Evolutionary conservation across 2,888 invertebrate genomes (phyloP).

Genomic region (Hemicrepidius hirtus): DNA sequence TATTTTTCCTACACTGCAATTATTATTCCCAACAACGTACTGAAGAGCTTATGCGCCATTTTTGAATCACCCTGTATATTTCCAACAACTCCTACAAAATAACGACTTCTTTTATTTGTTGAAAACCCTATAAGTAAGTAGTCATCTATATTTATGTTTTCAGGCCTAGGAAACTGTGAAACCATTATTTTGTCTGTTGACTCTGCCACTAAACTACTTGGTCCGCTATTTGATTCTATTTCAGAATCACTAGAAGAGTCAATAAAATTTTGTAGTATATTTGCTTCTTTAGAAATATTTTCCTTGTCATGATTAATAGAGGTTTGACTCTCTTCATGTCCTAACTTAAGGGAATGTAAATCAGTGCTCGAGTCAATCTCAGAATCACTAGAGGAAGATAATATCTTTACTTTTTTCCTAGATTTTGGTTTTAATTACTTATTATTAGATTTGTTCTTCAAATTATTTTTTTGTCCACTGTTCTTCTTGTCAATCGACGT

Average conservation of each 20-base stretch:
- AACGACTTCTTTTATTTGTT: too few relatives aligned
- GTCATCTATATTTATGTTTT: neutral
- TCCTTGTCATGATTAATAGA: constrained; percentile 1
- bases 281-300: constrained; percentile 9
- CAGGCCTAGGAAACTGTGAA: constrained; percentile 9
- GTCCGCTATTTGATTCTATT: constrained; percentile 6
- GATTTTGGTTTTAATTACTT: neutral
- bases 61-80: too few relatives aligned
- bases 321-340: constrained; percentile 4
- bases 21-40: too few relatives aligned
- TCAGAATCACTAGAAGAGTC: constrained; percentile 12
- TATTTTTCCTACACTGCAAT: too few relatives aligned
- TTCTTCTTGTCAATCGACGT: constrained; percentile 3
- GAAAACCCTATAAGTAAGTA: too few relatives aligned
- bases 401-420: neutral
- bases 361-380: constrained; percentile 8
- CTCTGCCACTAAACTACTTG: constrained; percentile 10
- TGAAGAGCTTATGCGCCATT: too few relatives aligned
- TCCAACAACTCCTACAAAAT: too few relatives aligned
- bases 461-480: constrained; percentile 2
- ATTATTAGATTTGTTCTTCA: constrained; percentile 2
- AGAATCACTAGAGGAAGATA: constrained; percentile 13
- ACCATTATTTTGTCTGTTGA: constrained; percentile 7
- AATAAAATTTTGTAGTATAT: neutral
- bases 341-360: constrained; percentile 1